Conservation (phyloP, 35 echinoderm and acorn worm species). For the Acanthaster planci region DNA sequence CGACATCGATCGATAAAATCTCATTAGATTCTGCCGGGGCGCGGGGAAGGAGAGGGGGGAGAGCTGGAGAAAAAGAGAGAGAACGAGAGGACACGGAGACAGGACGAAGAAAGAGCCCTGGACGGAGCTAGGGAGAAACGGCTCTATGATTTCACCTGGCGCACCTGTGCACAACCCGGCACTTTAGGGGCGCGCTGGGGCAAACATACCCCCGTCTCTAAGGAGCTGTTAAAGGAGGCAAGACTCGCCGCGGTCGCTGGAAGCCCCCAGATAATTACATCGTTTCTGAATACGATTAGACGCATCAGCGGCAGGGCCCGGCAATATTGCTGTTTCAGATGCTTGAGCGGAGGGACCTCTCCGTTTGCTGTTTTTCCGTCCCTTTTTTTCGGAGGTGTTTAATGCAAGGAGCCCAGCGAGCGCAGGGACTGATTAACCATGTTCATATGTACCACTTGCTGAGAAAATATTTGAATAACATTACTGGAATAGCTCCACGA, state of each 20-base stretch:
- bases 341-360: not conserved
- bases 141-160: conserved; percentile 27
- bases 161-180: conserved; percentile 20
- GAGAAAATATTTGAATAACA: conserved; percentile 24
- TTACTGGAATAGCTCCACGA: not conserved
- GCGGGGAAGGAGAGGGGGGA: not conserved
- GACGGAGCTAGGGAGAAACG: conserved; percentile 3
- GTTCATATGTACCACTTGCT: not conserved
- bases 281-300: conserved; percentile 23
- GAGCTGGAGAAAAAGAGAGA: not conserved
- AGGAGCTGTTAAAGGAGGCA: conserved; percentile 18
- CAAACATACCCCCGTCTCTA: conserved; percentile 30
- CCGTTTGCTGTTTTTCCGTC: not conserved
- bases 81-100: not conserved
- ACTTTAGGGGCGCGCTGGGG: conserved; percentile 22
- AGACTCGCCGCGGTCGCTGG: not conserved
- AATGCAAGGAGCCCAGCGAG: not conserved
- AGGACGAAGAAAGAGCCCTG: too few species aligned
- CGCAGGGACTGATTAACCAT: conserved; percentile 13
- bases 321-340: conserved; percentile 20
- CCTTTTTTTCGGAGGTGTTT: not conserved
- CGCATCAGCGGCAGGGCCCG: conserved; percentile 8
- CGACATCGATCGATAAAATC: conserved; percentile 12
- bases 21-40: conserved; percentile 21
- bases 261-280: conserved; percentile 25